Evolutionary conservation across 2,113 vertebrate species (phyloP).

Genomic region (Physeter macrocephalus): DNA sequence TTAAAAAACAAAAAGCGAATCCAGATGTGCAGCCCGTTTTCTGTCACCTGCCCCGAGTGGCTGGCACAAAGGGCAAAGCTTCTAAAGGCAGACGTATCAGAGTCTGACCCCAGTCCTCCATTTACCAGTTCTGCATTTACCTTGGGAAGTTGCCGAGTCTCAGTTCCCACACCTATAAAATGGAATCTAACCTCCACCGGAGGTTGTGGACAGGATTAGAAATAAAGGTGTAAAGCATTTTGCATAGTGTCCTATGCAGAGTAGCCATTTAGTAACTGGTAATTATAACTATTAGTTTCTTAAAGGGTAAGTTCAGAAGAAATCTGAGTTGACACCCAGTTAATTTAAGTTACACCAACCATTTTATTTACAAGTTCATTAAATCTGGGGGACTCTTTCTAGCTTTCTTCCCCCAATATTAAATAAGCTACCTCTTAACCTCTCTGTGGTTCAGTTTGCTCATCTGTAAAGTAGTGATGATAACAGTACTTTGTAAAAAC

Average conservation of each 20-base stretch:
- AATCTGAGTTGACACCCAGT: background rate
- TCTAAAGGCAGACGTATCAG: background rate
- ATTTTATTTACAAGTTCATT: conserved; percentile 8
- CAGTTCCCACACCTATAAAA: background rate
- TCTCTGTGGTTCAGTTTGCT: background rate
- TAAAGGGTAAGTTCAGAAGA: background rate
- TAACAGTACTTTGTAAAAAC: background rate
- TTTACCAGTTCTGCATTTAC: background rate
- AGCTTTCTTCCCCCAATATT: background rate
- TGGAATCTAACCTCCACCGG: background rate
- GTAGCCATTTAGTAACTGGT: background rate
- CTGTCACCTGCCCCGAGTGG: background rate
- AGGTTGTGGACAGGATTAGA: background rate
- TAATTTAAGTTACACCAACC: background rate
- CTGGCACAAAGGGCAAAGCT: background rate
- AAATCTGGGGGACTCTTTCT: background rate
- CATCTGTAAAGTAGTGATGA: background rate
- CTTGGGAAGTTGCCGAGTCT: background rate
- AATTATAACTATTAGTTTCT: background rate
- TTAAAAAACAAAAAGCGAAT: no score
- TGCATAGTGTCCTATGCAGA: background rate
- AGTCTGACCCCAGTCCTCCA: background rate
- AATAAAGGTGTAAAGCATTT: background rate
- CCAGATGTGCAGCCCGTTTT: background rate
- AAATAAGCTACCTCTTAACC: background rate